A percentile compares a stretch with the other conserved stretches of the same genome.
phyloP scores from a whole-genome alignment of 2,888 invertebrate species.

The Idaea straminata region DNA sequence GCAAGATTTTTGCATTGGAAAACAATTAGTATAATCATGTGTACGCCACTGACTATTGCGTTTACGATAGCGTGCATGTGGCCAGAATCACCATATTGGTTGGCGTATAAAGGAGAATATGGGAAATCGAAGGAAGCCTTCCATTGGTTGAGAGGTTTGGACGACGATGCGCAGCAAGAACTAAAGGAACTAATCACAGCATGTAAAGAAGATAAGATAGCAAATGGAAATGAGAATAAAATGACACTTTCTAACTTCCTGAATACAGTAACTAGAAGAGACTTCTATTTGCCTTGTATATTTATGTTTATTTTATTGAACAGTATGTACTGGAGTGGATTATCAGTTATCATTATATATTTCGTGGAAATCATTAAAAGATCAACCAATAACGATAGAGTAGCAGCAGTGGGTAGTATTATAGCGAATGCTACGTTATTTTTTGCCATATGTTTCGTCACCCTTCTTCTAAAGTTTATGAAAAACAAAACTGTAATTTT shows the following conservation, averaged over 20 bases:
- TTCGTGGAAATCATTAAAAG: constrained; percentile 22
- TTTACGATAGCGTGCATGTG: constrained; percentile 18
- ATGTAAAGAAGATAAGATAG: constrained; percentile 13
- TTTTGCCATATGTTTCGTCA: constrained; percentile 15
- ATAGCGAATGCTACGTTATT: constrained; percentile 11
- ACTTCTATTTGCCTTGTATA: constrained; percentile 28
- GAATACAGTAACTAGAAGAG: constrained; percentile 18
- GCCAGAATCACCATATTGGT: constrained; percentile 31
- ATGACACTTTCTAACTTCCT: constrained; percentile 4
- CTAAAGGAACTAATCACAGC: constrained; percentile 21
- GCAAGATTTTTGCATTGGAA: constrained; percentile 23
- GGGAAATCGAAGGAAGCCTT: constrained; percentile 26
- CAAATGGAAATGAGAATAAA: not conserved
- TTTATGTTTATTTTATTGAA: constrained; percentile 24
- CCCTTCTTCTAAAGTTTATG: constrained; percentile 19
- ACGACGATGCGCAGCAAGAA: constrained; percentile 20
- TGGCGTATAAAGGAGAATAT: constrained; percentile 28
- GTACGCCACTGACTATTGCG: constrained; percentile 19
- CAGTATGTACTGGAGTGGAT: constrained; percentile 29
- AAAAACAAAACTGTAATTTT: constrained; percentile 25
- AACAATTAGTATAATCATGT: constrained; percentile 22
- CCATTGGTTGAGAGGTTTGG: constrained; percentile 25
- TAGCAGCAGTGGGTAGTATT: constrained; percentile 20
- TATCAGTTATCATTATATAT: constrained; percentile 22
- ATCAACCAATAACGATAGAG: constrained; percentile 20